Percentiles rank a stretch among this genome's conserved stretches.
These are phyloP conservation scores for Castor canadensis DNA, from an alignment of 2,113 vertebrate species.

Conservation along the genomic window DNA sequence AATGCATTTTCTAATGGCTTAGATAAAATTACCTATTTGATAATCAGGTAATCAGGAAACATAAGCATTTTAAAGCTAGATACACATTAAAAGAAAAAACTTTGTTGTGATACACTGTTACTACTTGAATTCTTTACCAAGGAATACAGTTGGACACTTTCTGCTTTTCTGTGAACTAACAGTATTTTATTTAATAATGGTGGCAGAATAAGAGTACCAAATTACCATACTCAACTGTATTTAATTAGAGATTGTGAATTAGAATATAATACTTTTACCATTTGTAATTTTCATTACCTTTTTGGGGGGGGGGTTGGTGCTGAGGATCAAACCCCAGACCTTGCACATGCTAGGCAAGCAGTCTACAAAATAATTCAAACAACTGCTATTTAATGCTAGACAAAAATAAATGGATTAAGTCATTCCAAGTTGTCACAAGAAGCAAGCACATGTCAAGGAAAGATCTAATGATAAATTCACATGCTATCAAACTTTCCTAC, in stretches of 20 bases:
- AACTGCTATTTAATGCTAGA: no score
- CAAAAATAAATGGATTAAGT: no score
- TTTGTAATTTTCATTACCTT: neutral
- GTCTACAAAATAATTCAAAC: no score
- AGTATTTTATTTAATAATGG: slow-evolving; percentile 4
- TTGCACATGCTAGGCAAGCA: no score
- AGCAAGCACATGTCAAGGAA: no score
- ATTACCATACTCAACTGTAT: neutral
- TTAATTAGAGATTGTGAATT: neutral
- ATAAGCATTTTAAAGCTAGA: slow-evolving; percentile 6
- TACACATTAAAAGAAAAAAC: neutral
- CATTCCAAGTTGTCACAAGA: no score
- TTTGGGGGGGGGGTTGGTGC: neutral
- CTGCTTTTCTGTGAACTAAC: slow-evolving; percentile 9
- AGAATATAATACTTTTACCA: neutral
- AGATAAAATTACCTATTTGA: neutral
- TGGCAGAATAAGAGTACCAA: neutral
- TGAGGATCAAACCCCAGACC: no score
- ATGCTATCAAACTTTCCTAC: no score
- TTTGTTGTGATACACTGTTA: neutral
- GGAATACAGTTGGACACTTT: neutral
- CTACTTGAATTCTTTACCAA: neutral
- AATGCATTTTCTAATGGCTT: neutral
- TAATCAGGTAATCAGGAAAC: neutral
- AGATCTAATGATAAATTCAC: no score